These are phyloP conservation scores for Mionectes olivaceus DNA, from an alignment of 2,797 vertebrate genomes.

Conservation along the genomic window DNA sequence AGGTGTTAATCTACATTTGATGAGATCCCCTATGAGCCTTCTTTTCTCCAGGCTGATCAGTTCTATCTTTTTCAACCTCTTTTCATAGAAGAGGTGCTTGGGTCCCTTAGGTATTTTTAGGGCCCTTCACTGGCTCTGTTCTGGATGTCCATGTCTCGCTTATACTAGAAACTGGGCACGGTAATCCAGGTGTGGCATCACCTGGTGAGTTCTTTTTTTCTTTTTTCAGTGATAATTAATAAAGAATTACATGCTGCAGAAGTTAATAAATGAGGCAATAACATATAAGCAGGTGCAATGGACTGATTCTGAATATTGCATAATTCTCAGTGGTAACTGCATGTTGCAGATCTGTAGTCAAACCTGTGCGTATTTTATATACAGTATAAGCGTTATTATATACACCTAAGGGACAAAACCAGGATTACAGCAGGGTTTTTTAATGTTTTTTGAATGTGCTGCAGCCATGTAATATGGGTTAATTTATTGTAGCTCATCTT, in stretches of 20 bases:
- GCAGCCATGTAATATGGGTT: not conserved
- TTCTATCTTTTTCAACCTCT: not conserved
- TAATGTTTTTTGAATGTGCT: not conserved
- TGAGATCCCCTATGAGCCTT: not conserved
- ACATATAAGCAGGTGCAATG: not conserved
- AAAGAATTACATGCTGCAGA: not conserved
- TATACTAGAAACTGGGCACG: not conserved
- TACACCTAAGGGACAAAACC: not conserved
- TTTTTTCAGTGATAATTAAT: not conserved
- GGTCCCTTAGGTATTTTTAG: not conserved
- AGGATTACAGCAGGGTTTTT: fast-evolving
- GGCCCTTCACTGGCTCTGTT: not conserved
- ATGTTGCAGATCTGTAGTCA: slow-evolving; percentile 16
- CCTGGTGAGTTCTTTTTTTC: not conserved
- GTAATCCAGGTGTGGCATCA: not conserved
- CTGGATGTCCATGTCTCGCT: not conserved
- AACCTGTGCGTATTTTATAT: not conserved
- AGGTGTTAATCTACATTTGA: not conserved
- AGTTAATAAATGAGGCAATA: not conserved
- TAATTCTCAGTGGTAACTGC: not conserved
- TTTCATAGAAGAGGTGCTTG: not conserved
- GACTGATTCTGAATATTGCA: not conserved
- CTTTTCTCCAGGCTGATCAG: not conserved
- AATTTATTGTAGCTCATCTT: not conserved
- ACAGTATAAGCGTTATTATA: not conserved